Percentiles rank a stretch among this genome's conserved stretches.
phyloP scores from a whole-genome alignment of 2,797 vertebrate species.

The Siniperca obscura region DNA sequence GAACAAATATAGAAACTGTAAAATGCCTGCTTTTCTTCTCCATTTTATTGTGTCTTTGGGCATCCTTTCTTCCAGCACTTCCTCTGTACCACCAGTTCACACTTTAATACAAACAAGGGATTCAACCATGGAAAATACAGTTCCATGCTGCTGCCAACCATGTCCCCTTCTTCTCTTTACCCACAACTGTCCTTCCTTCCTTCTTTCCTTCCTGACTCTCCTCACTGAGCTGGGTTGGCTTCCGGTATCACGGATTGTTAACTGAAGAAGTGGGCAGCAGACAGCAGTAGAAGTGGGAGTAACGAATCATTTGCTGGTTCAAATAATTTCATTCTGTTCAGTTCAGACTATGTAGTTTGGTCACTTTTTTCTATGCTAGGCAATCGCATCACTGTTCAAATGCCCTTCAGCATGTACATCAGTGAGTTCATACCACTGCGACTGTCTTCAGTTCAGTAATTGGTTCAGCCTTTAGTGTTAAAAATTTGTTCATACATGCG shows the following conservation, averaged over 20 bases:
- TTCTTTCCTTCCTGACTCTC: conserved; percentile 68
- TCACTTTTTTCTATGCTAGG: background rate
- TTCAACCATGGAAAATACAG: conserved; percentile 64
- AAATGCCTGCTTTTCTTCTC: conserved; percentile 38
- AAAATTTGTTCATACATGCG: no score
- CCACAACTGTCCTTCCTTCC: conserved; percentile 70
- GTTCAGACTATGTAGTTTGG: background rate
- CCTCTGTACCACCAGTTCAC: conserved; percentile 53
- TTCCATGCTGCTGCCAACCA: conserved; percentile 43
- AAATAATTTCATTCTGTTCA: background rate
- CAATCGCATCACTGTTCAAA: background rate
- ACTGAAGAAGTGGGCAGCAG: conserved; percentile 16
- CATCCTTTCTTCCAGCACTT: conserved; percentile 58
- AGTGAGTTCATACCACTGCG: background rate
- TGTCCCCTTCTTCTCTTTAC: conserved; percentile 59
- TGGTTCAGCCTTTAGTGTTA: background rate
- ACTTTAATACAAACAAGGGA: conserved; percentile 62
- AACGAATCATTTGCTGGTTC: background rate
- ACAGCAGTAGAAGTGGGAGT: background rate
- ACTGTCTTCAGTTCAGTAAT: background rate
- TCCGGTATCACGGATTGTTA: conserved; percentile 41
- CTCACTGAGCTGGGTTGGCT: conserved; percentile 38
- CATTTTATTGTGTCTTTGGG: conserved; percentile 60
- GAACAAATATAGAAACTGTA: conserved; percentile 48
- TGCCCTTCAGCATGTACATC: background rate